Percentiles rank a stretch among this genome's conserved stretches.
phyloP scores from a whole-genome alignment of 2,113 vertebrate genomes.

The Sinocyclocheilus anshuiensis region DNA sequence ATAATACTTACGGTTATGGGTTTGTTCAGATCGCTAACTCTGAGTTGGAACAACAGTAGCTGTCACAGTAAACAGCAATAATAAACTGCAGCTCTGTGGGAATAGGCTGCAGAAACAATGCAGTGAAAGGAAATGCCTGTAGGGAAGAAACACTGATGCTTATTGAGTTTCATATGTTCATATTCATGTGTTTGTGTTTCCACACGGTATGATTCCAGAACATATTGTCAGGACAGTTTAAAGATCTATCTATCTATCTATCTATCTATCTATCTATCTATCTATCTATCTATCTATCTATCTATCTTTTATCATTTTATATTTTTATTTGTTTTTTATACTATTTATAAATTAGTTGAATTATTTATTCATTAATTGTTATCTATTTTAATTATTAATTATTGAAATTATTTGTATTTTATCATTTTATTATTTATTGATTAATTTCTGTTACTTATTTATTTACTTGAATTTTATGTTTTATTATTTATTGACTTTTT shows the following conservation, averaged over 20 bases:
- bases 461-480: not conserved
- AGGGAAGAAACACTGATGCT: slow-evolving; percentile 16
- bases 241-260: no score
- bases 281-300: no score
- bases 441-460: no score
- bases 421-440: no score
- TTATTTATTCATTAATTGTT: not conserved
- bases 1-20: not conserved
- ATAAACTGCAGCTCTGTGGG: not conserved
- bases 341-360: not conserved
- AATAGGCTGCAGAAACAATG: not conserved
- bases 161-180: slow-evolving; percentile 41
- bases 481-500: not conserved
- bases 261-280: no score
- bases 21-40: not conserved
- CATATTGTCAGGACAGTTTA: not conserved
- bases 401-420: no score
- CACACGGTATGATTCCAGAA: not conserved
- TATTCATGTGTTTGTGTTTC: slow-evolving; percentile 28
- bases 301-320: no score
- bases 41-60: not conserved
- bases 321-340: not conserved
- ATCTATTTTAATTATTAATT: no score
- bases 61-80: not conserved
- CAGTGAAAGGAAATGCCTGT: not conserved